phyloP scores from a whole-genome alignment of 1,140 invertebrate genomes.

The Camponotus floridanus region DNA sequence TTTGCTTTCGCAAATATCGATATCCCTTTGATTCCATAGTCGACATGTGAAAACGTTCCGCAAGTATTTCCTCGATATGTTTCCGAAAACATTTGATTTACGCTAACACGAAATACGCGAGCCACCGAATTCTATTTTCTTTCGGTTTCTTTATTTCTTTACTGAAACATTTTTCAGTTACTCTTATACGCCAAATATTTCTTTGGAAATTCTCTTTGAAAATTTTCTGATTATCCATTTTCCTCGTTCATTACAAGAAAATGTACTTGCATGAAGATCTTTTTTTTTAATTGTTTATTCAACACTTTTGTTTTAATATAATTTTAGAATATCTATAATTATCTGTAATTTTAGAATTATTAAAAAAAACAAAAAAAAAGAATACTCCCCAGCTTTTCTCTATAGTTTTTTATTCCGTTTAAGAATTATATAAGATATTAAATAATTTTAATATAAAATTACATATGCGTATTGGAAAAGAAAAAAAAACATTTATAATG shows the following conservation, averaged over 20 bases:
- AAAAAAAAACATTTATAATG: not conserved
- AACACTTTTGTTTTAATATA: not conserved
- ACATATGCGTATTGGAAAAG: not conserved
- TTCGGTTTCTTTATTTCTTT: constrained; percentile 14
- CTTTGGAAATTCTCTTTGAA: not conserved
- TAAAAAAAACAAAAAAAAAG: not conserved
- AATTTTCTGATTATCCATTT: not conserved
- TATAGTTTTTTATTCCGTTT: not conserved
- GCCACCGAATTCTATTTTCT: constrained; percentile 1
- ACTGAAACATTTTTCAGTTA: not conserved
- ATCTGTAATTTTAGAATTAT: not conserved
- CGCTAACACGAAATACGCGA: constrained; percentile 1
- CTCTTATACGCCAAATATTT: not conserved
- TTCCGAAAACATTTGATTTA: constrained; percentile 2
- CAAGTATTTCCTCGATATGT: not conserved
- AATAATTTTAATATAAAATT: not conserved
- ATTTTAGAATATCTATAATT: too few relatives aligned
- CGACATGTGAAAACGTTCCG: not conserved
- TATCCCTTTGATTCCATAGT: constrained; percentile 33
- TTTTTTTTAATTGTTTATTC: not conserved
- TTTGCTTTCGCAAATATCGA: constrained; percentile 25
- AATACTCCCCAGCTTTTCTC: not conserved
- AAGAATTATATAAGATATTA: not conserved
- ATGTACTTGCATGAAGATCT: not conserved
- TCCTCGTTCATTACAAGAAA: not conserved